A percentile compares a stretch with the other conserved stretches of the same genome.
Evolutionary conservation across 2,797 vertebrate genomes (phyloP).

Genomic region (Tadarida brasiliensis): DNA sequence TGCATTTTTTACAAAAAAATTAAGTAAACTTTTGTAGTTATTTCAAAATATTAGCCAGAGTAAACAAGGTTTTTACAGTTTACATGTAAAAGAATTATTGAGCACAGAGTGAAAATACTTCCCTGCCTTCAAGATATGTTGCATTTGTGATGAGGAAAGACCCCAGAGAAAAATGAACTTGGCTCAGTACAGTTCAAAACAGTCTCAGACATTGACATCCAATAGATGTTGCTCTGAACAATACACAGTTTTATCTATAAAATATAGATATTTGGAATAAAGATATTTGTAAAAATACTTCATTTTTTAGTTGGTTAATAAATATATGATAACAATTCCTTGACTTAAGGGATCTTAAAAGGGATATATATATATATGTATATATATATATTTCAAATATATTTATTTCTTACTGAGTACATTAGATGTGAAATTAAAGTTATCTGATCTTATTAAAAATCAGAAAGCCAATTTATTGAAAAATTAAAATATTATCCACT

Average conservation of each 20-base stretch:
- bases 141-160: not conserved
- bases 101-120: not conserved
- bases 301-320: not conserved
- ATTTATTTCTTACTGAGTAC: not conserved
- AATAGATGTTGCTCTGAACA: not conserved
- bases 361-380: not conserved
- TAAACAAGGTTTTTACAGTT: not conserved
- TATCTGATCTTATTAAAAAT: too few relatives aligned
- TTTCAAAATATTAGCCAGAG: not conserved
- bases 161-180: not conserved
- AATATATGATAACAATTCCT: not conserved
- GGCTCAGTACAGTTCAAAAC: not conserved
- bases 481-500: not conserved
- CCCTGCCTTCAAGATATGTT: not conserved
- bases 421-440: not conserved
- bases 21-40: not conserved
- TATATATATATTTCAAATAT: not conserved
- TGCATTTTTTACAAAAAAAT: not conserved
- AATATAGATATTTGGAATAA: not conserved
- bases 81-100: not conserved
- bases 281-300: not conserved
- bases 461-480: not conserved
- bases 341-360: not conserved
- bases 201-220: not conserved
- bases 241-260: not conserved